Base-by-base conservation (phyloP, 2,797 vertebrate species). In the Sebastes oblongus region DNA sequence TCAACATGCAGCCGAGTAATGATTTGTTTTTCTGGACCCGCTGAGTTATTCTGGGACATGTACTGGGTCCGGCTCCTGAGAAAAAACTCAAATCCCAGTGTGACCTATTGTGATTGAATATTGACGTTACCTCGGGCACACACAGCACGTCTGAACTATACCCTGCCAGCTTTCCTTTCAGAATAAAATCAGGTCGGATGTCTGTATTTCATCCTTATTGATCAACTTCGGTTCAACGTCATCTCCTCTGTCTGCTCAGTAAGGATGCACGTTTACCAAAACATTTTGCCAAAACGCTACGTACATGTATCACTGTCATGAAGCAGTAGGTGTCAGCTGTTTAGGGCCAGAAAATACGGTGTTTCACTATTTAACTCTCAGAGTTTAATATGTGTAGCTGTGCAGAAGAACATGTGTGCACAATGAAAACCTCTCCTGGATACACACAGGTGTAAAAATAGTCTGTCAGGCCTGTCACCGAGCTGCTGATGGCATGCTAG, bases 101-200 rank as follows among this genome's bases (percentile, higher is more conserved):
- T 62, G 70, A 71, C 71, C 66, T 59, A 3, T 54, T 72, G 66
- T 84, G 82, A 87, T 82, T 82, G 70, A 84, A 82, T 88, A 91
- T 90, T 89, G 87, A 92, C 62, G 18, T 81, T 14, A 39, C 81
- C 75, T 64, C 77, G 18, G 82, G 81, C 83, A 24, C 24, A 85
- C 30, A 18, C 52, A 16, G 50, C 66, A 39, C 52, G 73, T 77
- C 77, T 74, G 25, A 80, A 79, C 75, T 42, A 77, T 16, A 68
- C 54, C 72, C 54, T 10, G 79, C 10, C 29, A 62, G 59, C 52
- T 66, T 78, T 75, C 5, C 58, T 87, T 86, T 81, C 66, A 74
- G 78, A 81, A 77, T 60, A 42, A 58, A 67, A n/a, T 36, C 54
- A 3, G 7, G 56, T 11, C 60, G 66, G n/a, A 6, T 73, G 42